These are phyloP conservation scores for Rhabditoides inermis DNA, from an alignment of 2,888 invertebrate species.

Conservation along the genomic window DNA sequence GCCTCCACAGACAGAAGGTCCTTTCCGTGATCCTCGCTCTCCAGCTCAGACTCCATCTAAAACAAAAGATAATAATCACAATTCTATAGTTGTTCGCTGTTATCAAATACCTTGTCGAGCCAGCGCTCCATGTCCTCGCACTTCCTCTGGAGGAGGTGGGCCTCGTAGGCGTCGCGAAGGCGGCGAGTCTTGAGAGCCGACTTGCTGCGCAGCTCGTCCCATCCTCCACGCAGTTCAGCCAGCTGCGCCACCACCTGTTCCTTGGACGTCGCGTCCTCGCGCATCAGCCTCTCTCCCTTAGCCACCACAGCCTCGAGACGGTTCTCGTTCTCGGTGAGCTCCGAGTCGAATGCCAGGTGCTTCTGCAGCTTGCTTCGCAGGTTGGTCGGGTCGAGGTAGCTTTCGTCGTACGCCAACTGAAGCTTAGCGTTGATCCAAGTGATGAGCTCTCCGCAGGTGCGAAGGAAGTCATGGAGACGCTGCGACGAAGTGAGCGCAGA, in stretches of 20 bases:
- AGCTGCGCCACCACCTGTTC: constrained; percentile 73
- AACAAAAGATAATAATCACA: not conserved
- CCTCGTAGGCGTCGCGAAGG: constrained; percentile 46
- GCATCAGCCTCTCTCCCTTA: constrained; percentile 58
- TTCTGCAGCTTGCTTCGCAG: constrained; percentile 62
- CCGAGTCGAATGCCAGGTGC: constrained; percentile 89
- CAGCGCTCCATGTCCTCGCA: constrained; percentile 85
- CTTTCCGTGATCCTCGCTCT: constrained; percentile 73
- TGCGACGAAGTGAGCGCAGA: constrained; percentile 33
- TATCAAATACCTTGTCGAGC: constrained; percentile 62
- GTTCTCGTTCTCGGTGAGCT: constrained; percentile 74
- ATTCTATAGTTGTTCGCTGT: too few relatives aligned
- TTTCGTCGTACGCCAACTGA: constrained; percentile 84
- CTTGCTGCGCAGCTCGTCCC: constrained; percentile 70
- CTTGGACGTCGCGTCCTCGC: too few relatives aligned
- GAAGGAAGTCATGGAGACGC: constrained; percentile 48
- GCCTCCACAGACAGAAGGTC: constrained; percentile 78
- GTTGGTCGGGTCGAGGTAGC: constrained; percentile 87
- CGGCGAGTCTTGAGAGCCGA: constrained; percentile 65
- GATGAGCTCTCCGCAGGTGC: constrained; percentile 53
- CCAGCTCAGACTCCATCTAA: constrained; percentile 66
- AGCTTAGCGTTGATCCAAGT: constrained; percentile 88
- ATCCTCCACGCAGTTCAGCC: constrained; percentile 75
- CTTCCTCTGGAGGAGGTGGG: constrained; percentile 59
- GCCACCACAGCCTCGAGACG: constrained; percentile 38